A percentile compares a stretch with the other conserved stretches of the same genome.
Evolutionary conservation across 2,888 invertebrate genomes (phyloP).

Genomic region (Thysanoteuthis rhombus): DNA sequence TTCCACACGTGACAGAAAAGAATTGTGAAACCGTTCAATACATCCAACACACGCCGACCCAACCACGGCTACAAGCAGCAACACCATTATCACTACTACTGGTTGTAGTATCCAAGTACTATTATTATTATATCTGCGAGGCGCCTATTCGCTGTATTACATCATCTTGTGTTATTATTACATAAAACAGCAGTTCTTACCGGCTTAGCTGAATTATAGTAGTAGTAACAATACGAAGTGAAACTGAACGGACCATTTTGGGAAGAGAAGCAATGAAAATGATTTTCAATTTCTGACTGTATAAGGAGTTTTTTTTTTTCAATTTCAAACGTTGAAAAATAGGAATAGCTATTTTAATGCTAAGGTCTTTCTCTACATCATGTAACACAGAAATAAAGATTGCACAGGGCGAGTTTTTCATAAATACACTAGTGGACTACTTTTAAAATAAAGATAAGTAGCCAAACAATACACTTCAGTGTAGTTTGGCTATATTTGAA

Average conservation of each 20-base stretch:
- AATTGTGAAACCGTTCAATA: constrained; percentile 12
- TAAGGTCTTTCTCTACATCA: not conserved
- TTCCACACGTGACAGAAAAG: constrained; percentile 12
- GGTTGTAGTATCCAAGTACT: not conserved
- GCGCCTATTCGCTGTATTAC: not conserved
- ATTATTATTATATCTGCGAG: not conserved
- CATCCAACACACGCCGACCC: not conserved
- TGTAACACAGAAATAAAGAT: not conserved
- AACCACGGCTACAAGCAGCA: not conserved
- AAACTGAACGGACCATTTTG: not conserved
- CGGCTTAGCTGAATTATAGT: not conserved
- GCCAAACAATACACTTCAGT: not conserved
- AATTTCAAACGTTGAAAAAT: not conserved
- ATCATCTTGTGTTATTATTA: constrained; percentile 12
- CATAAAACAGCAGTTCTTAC: not conserved
- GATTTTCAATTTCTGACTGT: not conserved
- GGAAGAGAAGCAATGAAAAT: not conserved
- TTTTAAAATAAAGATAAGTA: not conserved
- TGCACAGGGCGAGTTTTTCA: not conserved
- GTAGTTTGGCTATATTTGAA: not conserved
- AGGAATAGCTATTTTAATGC: no score
- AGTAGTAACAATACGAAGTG: not conserved
- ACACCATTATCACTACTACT: not conserved
- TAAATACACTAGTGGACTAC: no score
- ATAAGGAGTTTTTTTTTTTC: not conserved